Percentiles rank a stretch among this genome's conserved stretches.
These are phyloP conservation scores for Adela reaumurella DNA, from an alignment of 2,888 invertebrate species.

Conservation along the genomic window DNA sequence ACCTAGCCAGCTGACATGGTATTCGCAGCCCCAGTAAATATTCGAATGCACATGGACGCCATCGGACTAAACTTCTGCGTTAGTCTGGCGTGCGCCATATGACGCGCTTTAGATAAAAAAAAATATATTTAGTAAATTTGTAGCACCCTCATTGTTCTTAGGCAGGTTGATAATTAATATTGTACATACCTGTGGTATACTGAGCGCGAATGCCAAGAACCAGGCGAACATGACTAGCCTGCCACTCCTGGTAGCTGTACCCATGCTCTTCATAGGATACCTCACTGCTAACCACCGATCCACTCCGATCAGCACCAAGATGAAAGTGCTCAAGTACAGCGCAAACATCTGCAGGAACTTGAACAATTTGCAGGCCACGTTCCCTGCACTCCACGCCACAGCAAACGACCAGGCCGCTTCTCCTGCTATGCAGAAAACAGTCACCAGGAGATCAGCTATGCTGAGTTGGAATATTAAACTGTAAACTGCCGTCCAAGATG, in stretches of 20 bases:
- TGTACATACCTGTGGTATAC: constrained; percentile 75
- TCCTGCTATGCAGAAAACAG: constrained; percentile 75
- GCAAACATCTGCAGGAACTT: constrained; percentile 81
- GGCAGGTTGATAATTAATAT: not conserved
- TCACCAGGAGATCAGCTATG: constrained; percentile 76
- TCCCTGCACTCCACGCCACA: constrained; percentile 78
- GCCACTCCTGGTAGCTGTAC: constrained; percentile 64
- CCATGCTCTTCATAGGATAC: constrained; percentile 71
- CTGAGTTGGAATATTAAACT: constrained; percentile 79
- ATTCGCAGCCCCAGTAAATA: no score
- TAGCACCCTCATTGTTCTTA: constrained; percentile 1
- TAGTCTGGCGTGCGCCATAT: no score
- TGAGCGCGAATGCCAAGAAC: constrained; percentile 68
- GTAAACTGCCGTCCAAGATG: constrained; percentile 69
- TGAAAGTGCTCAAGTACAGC: constrained; percentile 77
- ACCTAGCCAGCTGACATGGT: no score
- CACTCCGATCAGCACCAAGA: constrained; percentile 76
- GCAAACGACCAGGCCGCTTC: constrained; percentile 79
- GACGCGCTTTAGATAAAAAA: no score
- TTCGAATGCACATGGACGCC: no score
- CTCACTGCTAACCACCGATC: constrained; percentile 79
- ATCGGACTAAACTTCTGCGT: not conserved
- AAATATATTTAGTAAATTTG: constrained; percentile 3
- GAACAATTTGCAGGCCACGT: constrained; percentile 72
- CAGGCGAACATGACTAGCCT: constrained; percentile 68